Conservation (phyloP, 2,888 invertebrate species). For the Biston stratarius region DNA sequence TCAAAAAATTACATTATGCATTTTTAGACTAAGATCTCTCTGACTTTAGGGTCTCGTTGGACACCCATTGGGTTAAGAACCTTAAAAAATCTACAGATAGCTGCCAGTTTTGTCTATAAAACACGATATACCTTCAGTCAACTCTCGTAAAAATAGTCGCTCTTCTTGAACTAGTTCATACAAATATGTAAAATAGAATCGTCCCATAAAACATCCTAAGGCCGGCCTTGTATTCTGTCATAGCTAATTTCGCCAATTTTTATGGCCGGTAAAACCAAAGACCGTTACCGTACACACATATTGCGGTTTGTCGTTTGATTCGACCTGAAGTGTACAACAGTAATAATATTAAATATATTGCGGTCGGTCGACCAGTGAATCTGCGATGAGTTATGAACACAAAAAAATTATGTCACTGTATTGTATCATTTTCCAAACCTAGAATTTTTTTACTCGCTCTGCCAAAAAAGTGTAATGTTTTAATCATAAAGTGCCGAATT, state of each 20-base stretch:
- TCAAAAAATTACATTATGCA: no score
- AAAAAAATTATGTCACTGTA: no score
- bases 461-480: no score
- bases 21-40: no score
- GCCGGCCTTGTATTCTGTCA: conserved; percentile 39
- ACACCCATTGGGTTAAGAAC: no score
- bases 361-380: no score
- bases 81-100: not conserved
- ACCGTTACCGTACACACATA: conserved; percentile 27
- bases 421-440: no score
- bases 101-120: not conserved
- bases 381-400: no score
- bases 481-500: no score
- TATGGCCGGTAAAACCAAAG: conserved; percentile 46
- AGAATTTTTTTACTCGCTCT: no score
- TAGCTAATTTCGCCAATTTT: conserved; percentile 41
- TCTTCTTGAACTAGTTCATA: conserved; percentile 38
- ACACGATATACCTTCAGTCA: not conserved
- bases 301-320: conserved; percentile 16
- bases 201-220: conserved; percentile 33
- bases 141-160: not conserved
- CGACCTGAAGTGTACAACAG: not conserved
- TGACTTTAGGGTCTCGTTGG: no score
- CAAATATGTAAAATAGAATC: conserved; percentile 39
- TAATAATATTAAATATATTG: no score